Evolutionary conservation across 1,140 invertebrate genomes (phyloP).

Genomic region (Heliconius melpomene): DNA sequence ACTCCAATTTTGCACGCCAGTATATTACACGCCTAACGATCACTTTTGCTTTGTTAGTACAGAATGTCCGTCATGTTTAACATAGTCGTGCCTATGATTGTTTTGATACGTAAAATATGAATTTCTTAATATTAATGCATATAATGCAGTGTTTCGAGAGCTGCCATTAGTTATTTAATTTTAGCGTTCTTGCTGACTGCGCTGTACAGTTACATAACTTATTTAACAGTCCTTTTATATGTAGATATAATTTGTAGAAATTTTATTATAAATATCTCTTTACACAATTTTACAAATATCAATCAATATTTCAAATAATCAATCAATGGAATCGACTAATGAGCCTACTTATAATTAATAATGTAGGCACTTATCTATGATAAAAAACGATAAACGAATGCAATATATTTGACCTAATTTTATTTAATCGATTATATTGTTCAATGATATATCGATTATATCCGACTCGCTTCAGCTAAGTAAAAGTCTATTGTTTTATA

Average conservation of each 20-base stretch:
- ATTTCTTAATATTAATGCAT: background rate
- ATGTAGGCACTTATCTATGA: background rate
- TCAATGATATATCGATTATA: constrained; percentile 25
- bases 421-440: background rate
- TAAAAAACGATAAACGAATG: constrained; percentile 3
- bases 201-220: background rate
- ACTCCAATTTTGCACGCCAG: constrained; percentile 49
- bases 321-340: background rate
- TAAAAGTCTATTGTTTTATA: constrained; percentile 14
- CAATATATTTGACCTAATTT: background rate
- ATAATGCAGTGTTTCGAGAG: background rate
- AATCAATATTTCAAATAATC: background rate
- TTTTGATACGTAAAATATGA: constrained; percentile 23
- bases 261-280: background rate
- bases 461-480: constrained; percentile 1
- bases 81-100: constrained; percentile 27
- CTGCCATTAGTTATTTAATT: background rate
- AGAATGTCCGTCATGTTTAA: background rate
- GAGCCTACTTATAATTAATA: background rate
- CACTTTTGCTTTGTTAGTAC: constrained; percentile 16
- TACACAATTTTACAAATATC: background rate
- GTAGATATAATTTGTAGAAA: background rate
- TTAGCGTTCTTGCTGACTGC: background rate
- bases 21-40: constrained; percentile 31
- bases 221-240: background rate